Evolutionary conservation across 1,140 invertebrate genomes (phyloP).

Genomic region (Zaprionus africanus): DNA sequence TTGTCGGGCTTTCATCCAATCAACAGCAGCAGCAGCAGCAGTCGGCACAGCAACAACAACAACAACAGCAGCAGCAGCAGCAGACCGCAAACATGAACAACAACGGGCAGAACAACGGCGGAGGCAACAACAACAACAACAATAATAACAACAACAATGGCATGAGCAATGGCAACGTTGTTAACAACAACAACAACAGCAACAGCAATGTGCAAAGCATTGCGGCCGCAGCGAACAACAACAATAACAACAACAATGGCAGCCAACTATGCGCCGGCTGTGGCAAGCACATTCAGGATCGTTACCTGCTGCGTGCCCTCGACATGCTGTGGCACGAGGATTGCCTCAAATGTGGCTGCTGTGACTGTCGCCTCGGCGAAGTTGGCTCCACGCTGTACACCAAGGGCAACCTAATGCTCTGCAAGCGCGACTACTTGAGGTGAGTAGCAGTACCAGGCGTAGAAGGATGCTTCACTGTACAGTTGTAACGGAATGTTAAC

Average conservation of each 20-base stretch:
- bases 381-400: slow-evolving; percentile 98
- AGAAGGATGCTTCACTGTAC: not conserved
- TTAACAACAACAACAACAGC: slow-evolving; percentile 45
- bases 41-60: slow-evolving; percentile 43
- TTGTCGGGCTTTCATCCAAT: slow-evolving; percentile 79
- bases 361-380: slow-evolving; percentile 97
- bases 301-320: slow-evolving; percentile 93
- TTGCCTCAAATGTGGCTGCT: slow-evolving; percentile 98
- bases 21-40: slow-evolving; percentile 65
- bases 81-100: slow-evolving; percentile 81
- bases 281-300: slow-evolving; percentile 93
- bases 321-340: slow-evolving; percentile 99
- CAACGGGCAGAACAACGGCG: slow-evolving; percentile 78
- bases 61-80: slow-evolving; percentile 46
- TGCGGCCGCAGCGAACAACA: slow-evolving; percentile 70
- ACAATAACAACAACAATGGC: slow-evolving; percentile 85
- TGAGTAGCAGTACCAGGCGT: slow-evolving; percentile 72
- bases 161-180: slow-evolving; percentile 47
- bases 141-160: slow-evolving; percentile 64
- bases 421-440: slow-evolving; percentile 98
- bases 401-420: slow-evolving; percentile 98
- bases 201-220: slow-evolving; percentile 71
- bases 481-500: not conserved
- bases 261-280: slow-evolving; percentile 93
- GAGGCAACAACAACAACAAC: slow-evolving; percentile 75